Evolutionary conservation across 2,797 vertebrate genomes (phyloP).

Genomic region (Lagocephalus sceleratus): DNA sequence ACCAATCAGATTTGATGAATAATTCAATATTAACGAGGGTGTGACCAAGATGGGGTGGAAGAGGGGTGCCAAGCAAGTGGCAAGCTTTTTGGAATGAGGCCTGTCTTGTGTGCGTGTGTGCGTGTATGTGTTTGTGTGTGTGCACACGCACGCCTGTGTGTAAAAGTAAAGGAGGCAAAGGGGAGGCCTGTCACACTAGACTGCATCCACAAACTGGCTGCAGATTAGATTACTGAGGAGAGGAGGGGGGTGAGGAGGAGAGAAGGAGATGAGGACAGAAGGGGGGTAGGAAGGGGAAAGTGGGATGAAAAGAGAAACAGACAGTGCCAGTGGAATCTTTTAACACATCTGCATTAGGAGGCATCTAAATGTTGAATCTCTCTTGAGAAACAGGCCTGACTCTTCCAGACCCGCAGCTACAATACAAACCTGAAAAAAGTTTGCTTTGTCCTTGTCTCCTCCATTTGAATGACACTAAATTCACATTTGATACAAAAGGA

Average conservation of each 20-base stretch:
- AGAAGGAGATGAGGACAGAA: constrained; percentile 19
- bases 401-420: background rate
- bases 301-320: constrained; percentile 14
- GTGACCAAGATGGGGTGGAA: constrained; percentile 59
- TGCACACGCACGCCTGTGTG: constrained; percentile 37
- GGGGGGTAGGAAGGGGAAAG: constrained; percentile 13
- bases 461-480: no score
- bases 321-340: constrained; percentile 35
- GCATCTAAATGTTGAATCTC: constrained; percentile 16
- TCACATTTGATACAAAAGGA: no score
- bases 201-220: constrained; percentile 79
- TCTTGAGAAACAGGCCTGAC: constrained; percentile 16
- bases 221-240: constrained; percentile 79
- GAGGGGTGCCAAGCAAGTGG: constrained; percentile 55
- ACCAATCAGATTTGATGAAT: constrained; percentile 79
- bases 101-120: constrained; percentile 35
- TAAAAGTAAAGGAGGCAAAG: constrained; percentile 40
- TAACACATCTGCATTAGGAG: constrained; percentile 66
- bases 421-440: no score
- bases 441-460: no score
- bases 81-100: constrained; percentile 64
- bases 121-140: constrained; percentile 28
- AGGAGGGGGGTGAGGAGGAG: constrained; percentile 19
- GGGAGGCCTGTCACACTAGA: constrained; percentile 75
- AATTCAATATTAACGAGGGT: constrained; percentile 80